A percentile compares a stretch with the other conserved stretches of the same genome.
phyloP scores from a whole-genome alignment of 2,888 invertebrate genomes.

The Rhynchonema sp. region DNA sequence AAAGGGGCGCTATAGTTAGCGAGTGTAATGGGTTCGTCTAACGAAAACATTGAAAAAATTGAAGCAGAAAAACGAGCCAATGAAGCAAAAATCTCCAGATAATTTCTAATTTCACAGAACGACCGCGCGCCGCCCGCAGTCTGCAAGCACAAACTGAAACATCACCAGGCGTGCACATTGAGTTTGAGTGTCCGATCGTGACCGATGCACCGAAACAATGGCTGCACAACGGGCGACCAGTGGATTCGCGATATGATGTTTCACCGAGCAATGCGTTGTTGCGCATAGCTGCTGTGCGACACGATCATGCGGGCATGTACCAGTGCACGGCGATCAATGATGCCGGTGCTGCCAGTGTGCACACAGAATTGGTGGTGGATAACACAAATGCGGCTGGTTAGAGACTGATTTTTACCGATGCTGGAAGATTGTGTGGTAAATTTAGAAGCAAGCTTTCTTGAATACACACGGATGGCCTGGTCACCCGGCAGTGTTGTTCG shows the following conservation, averaged over 20 bases:
- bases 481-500: too few species aligned
- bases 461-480: too few species aligned
- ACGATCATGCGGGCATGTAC: conserved; percentile 76
- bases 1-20: too few species aligned
- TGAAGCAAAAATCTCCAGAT: too few species aligned
- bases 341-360: conserved; percentile 54
- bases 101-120: not conserved
- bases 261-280: conserved; percentile 49
- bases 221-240: not conserved
- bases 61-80: too few species aligned
- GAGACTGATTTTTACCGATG: too few species aligned
- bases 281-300: conserved; percentile 53
- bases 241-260: not conserved
- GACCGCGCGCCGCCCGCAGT: not conserved
- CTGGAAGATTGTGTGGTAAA: too few species aligned
- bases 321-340: conserved; percentile 78
- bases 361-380: too few species aligned
- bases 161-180: not conserved
- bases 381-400: too few species aligned
- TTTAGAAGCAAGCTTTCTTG: too few species aligned
- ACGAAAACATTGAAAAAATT: too few species aligned
- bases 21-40: too few species aligned
- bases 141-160: not conserved
- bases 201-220: not conserved
- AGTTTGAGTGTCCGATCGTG: not conserved